Base-by-base conservation (phyloP, 2,888 invertebrate species). In the Monochamus alternatus region DNA sequence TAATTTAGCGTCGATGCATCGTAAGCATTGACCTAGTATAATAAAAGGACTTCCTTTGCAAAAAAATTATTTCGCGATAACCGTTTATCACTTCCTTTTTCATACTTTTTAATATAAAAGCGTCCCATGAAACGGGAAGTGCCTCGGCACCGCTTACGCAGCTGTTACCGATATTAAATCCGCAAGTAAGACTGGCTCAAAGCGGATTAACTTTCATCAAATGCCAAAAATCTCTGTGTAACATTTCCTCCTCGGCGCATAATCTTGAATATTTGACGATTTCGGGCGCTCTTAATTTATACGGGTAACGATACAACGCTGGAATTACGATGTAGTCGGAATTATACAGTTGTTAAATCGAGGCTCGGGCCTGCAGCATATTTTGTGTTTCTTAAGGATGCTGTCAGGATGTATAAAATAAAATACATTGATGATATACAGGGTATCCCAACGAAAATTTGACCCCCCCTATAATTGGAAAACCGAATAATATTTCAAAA, bases 261-360 rank as follows among this genome's bases (percentile, higher is more conserved):
- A 64, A 64, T 64, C 64, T 51, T 64, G 64, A 64, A 64, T 64
- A 64, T 38, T 64, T 64, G 64, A 64, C 44, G 63, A 64, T 44
- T 31, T 31, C 3, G 44, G 44, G 63, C 22, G 44, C 9, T 64
- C 63, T 64, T 64, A 44, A 64, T 64, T 64, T 44, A 52, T 4
- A n/a, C 52, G 52, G 10, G 12, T 10, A n/a, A 55, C n/a, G n/a
- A 14, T 55, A 55, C 14, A n/a, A n/a, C 38, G 38, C 38, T 5
- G 38, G 7, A 38, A 38, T 38, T 38, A 38, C 38, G 38, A 38
- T 38, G 38, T 38, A 38, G 38, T 38, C 38, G 5, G 38, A 38
- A 1, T 38, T 38, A 38, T 38, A 1, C 38, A 7, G 38, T 38
- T 38, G 38, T 38, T 22, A 22, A 22, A 22, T 38, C 38, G 38